These are phyloP conservation scores for Dolichomitus sp. DNA, from an alignment of 2,888 invertebrate genomes.

Conservation along the genomic window DNA sequence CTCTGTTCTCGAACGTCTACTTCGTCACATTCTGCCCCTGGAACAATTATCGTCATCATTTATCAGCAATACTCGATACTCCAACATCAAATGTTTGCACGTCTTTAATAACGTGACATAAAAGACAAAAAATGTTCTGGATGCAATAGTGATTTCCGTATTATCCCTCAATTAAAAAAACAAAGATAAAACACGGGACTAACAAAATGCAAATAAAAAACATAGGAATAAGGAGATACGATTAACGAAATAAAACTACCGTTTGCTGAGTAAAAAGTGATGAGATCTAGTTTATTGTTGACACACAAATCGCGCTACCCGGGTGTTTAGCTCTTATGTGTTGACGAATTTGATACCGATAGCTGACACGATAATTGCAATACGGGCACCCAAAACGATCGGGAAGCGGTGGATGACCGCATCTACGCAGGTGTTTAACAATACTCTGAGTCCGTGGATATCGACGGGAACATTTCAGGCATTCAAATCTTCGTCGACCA, in stretches of 20 bases:
- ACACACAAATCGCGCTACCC: not conserved
- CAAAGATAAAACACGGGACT: not conserved
- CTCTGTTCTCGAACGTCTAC: constrained; percentile 4
- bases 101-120: not conserved
- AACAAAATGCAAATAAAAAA: not conserved
- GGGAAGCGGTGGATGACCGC: not conserved
- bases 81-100: not conserved
- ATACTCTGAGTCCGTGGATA: not conserved
- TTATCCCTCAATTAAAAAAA: not conserved
- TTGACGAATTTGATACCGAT: no score
- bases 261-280: not conserved
- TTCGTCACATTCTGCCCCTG: constrained; percentile 9
- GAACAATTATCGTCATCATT: constrained; percentile 34
- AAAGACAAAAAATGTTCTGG: not conserved
- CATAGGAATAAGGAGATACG: not conserved
- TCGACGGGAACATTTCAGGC: not conserved
- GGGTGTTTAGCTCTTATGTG: no score
- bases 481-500: not conserved
- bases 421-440: constrained; percentile 53
- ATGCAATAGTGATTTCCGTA: constrained; percentile 1
- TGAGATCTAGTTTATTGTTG: not conserved
- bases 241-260: not conserved
- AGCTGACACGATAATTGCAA: no score
- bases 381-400: no score
- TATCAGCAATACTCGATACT: not conserved